Evolutionary conservation across 2,888 invertebrate genomes (phyloP).

Genomic region (Adelphocoris suturalis): DNA sequence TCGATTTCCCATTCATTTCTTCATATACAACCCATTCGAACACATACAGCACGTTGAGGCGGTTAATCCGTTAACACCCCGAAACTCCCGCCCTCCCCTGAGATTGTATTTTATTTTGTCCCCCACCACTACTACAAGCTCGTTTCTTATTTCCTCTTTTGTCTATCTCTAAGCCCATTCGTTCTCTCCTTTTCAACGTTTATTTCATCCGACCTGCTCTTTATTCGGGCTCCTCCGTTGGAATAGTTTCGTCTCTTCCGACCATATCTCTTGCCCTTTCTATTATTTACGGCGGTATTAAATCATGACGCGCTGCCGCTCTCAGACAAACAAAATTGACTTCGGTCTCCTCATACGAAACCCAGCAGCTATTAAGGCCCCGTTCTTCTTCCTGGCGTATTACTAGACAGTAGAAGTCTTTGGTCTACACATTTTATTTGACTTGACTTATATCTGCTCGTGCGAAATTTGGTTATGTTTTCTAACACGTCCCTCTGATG

Average conservation of each 20-base stretch:
- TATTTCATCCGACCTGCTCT: conserved; percentile 24
- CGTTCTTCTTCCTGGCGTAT: too few relatives aligned
- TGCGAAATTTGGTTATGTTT: too few relatives aligned
- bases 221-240: conserved; percentile 1
- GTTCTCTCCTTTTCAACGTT: conserved; percentile 11
- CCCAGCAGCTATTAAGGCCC: too few relatives aligned
- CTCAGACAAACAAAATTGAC: conserved; percentile 5
- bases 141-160: conserved; percentile 34
- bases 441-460: too few relatives aligned
- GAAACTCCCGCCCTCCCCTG: neutral
- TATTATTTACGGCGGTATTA: conserved; percentile 18
- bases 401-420: too few relatives aligned
- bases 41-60: neutral
- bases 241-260: conserved; percentile 27
- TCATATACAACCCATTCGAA: neutral
- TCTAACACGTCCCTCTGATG: too few relatives aligned
- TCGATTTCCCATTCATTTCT: neutral
- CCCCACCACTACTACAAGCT: neutral
- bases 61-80: neutral
- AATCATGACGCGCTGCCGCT: conserved; percentile 17
- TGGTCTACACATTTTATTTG: too few relatives aligned
- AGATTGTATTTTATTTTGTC: neutral
- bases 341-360: neutral
- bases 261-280: neutral
- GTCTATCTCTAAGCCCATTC: conserved; percentile 30